Percentiles rank a stretch among this genome's conserved stretches.
Evolutionary conservation across 2,113 vertebrate species (phyloP).

Genomic region (Microtus richardsoni): DNA sequence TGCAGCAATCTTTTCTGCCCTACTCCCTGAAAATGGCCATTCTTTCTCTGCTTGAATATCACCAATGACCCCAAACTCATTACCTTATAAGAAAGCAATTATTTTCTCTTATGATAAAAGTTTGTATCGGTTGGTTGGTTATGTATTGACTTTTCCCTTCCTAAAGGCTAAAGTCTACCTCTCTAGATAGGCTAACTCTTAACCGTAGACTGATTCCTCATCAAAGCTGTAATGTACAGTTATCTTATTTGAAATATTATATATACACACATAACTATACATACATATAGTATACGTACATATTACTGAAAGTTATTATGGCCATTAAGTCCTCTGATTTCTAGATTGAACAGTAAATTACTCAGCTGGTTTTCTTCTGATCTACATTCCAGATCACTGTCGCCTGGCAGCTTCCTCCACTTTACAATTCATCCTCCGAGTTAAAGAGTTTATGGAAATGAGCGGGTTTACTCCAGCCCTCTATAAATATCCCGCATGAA

Average conservation of each 20-base stretch:
- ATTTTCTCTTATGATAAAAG: constrained; percentile 30
- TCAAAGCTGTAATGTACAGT: background rate
- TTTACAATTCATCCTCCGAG: background rate
- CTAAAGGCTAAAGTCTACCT: constrained; percentile 4
- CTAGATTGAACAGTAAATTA: constrained; percentile 1
- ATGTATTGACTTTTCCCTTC: background rate
- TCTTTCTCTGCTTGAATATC: constrained; percentile 41
- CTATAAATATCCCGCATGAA: background rate
- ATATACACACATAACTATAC: background rate
- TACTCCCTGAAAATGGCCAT: constrained; percentile 43
- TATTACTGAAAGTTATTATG: background rate
- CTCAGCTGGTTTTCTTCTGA: background rate
- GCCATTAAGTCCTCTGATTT: background rate
- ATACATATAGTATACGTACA: background rate
- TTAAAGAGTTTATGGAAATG: background rate
- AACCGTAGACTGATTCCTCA: background rate
- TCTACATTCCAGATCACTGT: background rate
- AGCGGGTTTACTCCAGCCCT: background rate
- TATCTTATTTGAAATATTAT: background rate
- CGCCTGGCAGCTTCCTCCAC: background rate
- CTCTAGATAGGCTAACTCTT: background rate
- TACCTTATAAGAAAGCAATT: constrained; percentile 50
- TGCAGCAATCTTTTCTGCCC: constrained; percentile 39
- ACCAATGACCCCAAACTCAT: constrained; percentile 57
- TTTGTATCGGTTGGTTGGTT: constrained; percentile 42